These are phyloP conservation scores for Ictalurus furcatus DNA, from an alignment of 2,113 vertebrate species.

Conservation along the genomic window DNA sequence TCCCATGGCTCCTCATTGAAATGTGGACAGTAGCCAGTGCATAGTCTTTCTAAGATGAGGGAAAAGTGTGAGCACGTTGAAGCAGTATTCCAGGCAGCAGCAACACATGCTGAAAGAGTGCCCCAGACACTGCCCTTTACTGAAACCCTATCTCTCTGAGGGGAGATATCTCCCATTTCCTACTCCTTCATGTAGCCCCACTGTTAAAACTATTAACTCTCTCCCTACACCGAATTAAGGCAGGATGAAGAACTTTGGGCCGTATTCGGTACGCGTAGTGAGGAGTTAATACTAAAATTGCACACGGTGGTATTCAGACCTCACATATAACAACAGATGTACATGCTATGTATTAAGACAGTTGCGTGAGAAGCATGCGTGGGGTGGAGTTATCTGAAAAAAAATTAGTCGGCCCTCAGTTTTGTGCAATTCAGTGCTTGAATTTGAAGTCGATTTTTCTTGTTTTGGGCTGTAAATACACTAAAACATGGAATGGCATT, in stretches of 20 bases:
- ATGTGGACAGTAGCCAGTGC: background rate
- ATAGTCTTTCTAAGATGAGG: background rate
- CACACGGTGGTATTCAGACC: background rate
- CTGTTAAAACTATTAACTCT: slow-evolving; percentile 71
- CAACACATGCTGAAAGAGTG: slow-evolving; percentile 35
- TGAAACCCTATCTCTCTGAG: slow-evolving; percentile 57
- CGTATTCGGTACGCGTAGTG: background rate
- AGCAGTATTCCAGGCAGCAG: slow-evolving; percentile 24
- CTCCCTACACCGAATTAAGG: background rate
- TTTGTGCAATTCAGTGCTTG: background rate
- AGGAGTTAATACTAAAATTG: no score
- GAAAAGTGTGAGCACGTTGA: slow-evolving; percentile 2
- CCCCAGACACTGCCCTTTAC: slow-evolving; percentile 52
- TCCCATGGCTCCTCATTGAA: background rate
- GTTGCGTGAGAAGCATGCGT: background rate
- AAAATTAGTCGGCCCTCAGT: background rate
- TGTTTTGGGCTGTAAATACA: background rate
- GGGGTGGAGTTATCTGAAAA: background rate
- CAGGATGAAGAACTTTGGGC: background rate
- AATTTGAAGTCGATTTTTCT: background rate
- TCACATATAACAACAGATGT: background rate
- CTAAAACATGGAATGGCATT: background rate
- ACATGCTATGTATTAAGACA: slow-evolving; percentile 1
- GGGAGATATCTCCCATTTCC: slow-evolving; percentile 58
- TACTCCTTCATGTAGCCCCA: slow-evolving; percentile 58